Percentiles rank a stretch among this genome's conserved stretches.
These are phyloP conservation scores for Zaprionus inermis DNA, from an alignment of 1,140 invertebrate genomes.

Conservation along the genomic window DNA sequence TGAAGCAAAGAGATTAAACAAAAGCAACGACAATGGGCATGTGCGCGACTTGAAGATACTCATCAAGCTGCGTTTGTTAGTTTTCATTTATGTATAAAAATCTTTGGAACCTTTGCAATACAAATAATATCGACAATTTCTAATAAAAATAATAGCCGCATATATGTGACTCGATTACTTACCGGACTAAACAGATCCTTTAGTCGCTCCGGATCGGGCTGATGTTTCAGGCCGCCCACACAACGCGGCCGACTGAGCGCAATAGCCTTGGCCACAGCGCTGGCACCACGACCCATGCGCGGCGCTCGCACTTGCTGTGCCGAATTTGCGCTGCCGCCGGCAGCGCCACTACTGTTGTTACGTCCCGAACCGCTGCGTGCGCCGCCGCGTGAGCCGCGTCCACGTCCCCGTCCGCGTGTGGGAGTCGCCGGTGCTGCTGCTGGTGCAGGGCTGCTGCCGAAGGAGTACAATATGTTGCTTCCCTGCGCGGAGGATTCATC, in stretches of 20 bases:
- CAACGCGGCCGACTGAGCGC: constrained; percentile 74
- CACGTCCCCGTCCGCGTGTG: constrained; percentile 69
- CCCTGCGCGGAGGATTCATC: constrained; percentile 59
- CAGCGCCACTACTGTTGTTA: background rate
- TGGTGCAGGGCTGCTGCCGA: constrained; percentile 10
- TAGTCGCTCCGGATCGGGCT: constrained; percentile 75
- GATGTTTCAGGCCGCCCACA: constrained; percentile 77
- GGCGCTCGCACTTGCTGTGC: constrained; percentile 56
- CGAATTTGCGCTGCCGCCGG: constrained; percentile 9
- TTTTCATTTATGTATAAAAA: background rate
- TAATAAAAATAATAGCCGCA: background rate
- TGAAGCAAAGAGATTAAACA: background rate
- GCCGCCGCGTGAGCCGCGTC: constrained; percentile 65
- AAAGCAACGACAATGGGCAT: background rate
- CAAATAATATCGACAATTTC: background rate
- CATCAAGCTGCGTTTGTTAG: background rate
- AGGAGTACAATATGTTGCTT: constrained; percentile 25
- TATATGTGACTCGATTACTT: constrained; percentile 34
- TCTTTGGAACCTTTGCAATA: background rate
- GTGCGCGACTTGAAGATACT: background rate
- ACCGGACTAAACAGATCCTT: constrained; percentile 82
- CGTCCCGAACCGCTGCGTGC: constrained; percentile 19
- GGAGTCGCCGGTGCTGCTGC: constrained; percentile 46
- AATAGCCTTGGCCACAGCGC: constrained; percentile 77
- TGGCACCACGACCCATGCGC: constrained; percentile 74